Conservation (phyloP, 2,113 vertebrate genomes). For the Caloenas nicobarica region DNA sequence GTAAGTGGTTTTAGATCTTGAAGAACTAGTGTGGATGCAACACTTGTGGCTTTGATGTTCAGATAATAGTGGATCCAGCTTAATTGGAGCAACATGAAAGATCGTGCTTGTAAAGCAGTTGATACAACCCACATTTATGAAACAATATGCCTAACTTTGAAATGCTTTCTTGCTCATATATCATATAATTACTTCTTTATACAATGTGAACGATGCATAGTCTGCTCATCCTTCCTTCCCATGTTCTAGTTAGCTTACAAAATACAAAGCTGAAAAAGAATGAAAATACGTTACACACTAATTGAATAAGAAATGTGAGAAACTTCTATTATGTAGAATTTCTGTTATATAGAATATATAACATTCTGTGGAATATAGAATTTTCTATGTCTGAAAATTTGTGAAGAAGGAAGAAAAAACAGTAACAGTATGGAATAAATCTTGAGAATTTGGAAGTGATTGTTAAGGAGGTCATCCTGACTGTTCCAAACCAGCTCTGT, state of each 20-base stretch:
- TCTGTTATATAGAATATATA: background rate
- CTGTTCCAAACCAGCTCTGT: background rate
- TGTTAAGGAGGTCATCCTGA: background rate
- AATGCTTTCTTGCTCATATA: constrained; percentile 20
- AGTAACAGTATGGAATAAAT: background rate
- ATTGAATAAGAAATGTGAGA: background rate
- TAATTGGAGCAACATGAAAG: constrained; percentile 20
- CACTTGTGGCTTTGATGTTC: constrained; percentile 28
- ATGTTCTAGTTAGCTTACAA: background rate
- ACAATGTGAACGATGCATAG: background rate
- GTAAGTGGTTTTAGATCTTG: background rate
- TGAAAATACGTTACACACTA: background rate
- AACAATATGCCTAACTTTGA: background rate
- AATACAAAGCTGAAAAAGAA: background rate
- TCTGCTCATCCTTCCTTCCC: background rate
- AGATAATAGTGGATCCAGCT: background rate
- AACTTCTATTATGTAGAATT: background rate
- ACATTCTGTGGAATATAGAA: background rate
- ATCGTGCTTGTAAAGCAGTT: constrained; percentile 7
- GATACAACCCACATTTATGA: background rate
- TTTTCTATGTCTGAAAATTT: background rate
- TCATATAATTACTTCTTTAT: background rate
- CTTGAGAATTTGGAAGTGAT: background rate
- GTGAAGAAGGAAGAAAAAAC: background rate
- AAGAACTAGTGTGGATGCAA: background rate